Evolutionary conservation across 2,888 invertebrate species (phyloP).

Genomic region (Cybosia mesomella): DNA sequence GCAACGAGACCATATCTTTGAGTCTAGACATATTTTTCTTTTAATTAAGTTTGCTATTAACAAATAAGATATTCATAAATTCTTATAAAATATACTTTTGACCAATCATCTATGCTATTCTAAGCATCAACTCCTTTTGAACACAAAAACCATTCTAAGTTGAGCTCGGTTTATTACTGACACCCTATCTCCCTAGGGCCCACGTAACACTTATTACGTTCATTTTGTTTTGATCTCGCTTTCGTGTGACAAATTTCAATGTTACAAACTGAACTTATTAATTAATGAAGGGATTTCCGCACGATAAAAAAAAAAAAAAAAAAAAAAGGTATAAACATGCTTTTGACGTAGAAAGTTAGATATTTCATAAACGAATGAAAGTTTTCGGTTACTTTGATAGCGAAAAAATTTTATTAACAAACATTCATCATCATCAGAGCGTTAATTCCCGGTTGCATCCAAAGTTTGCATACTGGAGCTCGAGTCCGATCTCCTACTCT

Average conservation of each 20-base stretch:
- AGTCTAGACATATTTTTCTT: no score
- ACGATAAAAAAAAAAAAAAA: no score
- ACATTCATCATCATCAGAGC: neutral
- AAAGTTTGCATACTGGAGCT: no score
- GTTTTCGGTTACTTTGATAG: neutral
- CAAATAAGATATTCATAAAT: neutral
- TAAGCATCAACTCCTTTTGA: slow-evolving; percentile 11
- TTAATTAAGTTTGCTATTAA: no score
- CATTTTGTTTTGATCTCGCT: slow-evolving; percentile 29
- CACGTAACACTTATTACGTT: slow-evolving; percentile 25
- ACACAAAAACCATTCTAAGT: slow-evolving; percentile 25
- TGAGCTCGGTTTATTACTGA: slow-evolving; percentile 30
- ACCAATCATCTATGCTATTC: neutral
- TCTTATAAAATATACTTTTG: neutral
- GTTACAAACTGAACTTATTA: slow-evolving; percentile 3
- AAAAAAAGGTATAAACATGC: neutral
- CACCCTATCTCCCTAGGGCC: slow-evolving; percentile 18
- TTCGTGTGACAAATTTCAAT: slow-evolving; percentile 26
- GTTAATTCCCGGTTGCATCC: neutral
- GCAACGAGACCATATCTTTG: no score
- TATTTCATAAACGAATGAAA: neutral
- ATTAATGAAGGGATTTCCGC: no score
- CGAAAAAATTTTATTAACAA: no score
- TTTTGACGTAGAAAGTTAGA: neutral
- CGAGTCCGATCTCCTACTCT: neutral